phyloP scores from a whole-genome alignment of 1,140 invertebrate genomes.

The Metopolophium dirhodum region DNA sequence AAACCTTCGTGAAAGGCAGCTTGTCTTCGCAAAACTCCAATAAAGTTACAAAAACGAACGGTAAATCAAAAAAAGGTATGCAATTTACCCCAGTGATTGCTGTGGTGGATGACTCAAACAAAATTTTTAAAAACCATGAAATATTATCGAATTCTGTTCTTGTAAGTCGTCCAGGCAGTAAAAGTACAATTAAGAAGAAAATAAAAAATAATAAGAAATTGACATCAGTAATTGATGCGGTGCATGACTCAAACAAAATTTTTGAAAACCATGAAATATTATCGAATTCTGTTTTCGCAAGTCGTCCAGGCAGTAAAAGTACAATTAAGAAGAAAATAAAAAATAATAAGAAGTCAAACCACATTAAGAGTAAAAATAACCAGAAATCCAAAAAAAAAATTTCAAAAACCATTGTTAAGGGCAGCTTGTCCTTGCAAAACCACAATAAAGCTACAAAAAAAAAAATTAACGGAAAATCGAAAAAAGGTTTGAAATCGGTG shows the following conservation, averaged over 20 bases:
- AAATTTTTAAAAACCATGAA: neutral
- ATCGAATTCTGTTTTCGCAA: neutral
- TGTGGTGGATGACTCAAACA: neutral
- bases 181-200: neutral
- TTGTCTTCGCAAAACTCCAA: neutral
- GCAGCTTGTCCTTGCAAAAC: neutral
- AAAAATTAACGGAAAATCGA: neutral
- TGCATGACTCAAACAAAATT: neutral
- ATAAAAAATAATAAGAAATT: neutral
- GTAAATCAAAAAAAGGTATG: neutral
- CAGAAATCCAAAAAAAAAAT: neutral
- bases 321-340: neutral
- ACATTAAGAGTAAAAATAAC: too few relatives aligned
- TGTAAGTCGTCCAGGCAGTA: neutral
- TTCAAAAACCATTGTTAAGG: neutral
- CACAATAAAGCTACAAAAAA: neutral
- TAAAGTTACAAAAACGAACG: neutral
- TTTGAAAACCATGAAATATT: neutral
- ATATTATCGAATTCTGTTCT: neutral
- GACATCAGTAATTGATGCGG: neutral
- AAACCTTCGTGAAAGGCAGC: neutral
- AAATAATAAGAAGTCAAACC: neutral
- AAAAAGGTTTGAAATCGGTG: neutral
- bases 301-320: neutral
- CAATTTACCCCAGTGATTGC: neutral